Conservation (phyloP, 2,888 invertebrate species). For the Calameuta pallipes region DNA sequence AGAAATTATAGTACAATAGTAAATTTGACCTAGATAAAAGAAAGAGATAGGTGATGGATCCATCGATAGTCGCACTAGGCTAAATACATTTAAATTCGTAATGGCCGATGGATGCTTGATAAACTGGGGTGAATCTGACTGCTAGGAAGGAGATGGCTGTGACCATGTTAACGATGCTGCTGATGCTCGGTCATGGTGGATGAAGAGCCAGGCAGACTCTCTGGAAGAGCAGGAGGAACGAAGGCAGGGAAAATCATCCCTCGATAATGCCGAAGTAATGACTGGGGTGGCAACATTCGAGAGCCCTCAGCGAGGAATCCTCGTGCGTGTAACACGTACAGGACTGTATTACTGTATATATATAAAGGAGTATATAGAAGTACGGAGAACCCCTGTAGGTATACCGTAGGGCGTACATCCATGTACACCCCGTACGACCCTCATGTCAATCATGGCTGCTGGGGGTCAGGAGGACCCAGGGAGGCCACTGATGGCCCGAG, state of each 20-base stretch:
- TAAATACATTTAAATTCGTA: background rate
- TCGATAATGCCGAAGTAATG: slow-evolving; percentile 63
- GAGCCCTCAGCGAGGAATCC: slow-evolving; percentile 43
- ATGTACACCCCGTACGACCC: background rate
- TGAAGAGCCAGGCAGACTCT: slow-evolving; percentile 24
- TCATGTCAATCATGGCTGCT: slow-evolving; percentile 44
- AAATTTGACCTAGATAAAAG: too few relatives aligned
- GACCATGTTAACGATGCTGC: slow-evolving; percentile 14
- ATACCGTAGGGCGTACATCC: slow-evolving; percentile 1
- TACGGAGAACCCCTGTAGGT: slow-evolving; percentile 13
- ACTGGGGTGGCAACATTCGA: slow-evolving; percentile 61
- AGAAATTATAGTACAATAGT: too few relatives aligned
- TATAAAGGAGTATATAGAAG: background rate
- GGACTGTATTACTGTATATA: background rate
- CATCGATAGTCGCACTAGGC: too few relatives aligned
- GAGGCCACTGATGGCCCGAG: slow-evolving; percentile 10
- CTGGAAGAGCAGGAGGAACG: slow-evolving; percentile 19
- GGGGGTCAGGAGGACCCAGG: slow-evolving; percentile 22
- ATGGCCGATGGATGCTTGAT: slow-evolving; percentile 16
- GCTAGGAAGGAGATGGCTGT: background rate
- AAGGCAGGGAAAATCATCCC: slow-evolving; percentile 52
- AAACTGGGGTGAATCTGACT: slow-evolving; percentile 39
- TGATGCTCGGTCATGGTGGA: slow-evolving; percentile 12
- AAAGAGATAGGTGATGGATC: too few relatives aligned
- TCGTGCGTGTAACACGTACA: slow-evolving; percentile 10